A percentile compares a stretch with the other conserved stretches of the same genome.
These are phyloP conservation scores for Nomada flava DNA, from an alignment of 2,888 invertebrate species.

Conservation along the genomic window DNA sequence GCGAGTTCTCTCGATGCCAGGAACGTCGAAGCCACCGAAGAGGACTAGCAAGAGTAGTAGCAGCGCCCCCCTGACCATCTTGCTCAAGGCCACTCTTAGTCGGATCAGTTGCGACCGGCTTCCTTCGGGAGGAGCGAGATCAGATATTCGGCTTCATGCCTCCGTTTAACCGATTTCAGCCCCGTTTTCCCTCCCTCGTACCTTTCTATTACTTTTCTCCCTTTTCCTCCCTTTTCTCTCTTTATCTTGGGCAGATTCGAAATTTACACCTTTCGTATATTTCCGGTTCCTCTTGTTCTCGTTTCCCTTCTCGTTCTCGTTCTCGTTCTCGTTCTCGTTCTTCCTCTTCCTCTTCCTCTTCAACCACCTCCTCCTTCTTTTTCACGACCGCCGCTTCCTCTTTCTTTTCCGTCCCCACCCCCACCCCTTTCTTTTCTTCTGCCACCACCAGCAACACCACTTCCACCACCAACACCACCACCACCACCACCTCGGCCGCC, in stretches of 20 bases:
- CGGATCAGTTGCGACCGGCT: slow-evolving; percentile 61
- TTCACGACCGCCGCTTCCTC: slow-evolving; percentile 14
- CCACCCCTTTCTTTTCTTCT: slow-evolving; percentile 6
- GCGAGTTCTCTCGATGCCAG: slow-evolving; percentile 69
- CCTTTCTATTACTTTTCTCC: not conserved
- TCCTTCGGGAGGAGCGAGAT: slow-evolving; percentile 58
- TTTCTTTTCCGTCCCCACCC: slow-evolving; percentile 13
- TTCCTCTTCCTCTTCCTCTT: not conserved
- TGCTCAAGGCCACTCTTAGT: slow-evolving; percentile 70
- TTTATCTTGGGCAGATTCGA: slow-evolving; percentile 23
- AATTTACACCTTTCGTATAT: slow-evolving; percentile 14
- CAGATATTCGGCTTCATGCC: slow-evolving; percentile 64
- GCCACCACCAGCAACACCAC: slow-evolving; percentile 10
- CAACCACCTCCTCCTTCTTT: not conserved
- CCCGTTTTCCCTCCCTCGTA: slow-evolving; percentile 23
- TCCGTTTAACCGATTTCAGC: slow-evolving; percentile 26
- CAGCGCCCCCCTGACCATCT: slow-evolving; percentile 80
- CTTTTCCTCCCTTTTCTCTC: not conserved
- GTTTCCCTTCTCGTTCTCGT: slow-evolving; percentile 8
- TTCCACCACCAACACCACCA: not conserved
- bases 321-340: not conserved
- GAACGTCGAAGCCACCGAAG: slow-evolving; percentile 79
- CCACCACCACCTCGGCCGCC: slow-evolving; percentile 19
- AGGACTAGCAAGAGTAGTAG: slow-evolving; percentile 77
- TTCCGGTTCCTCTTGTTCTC: slow-evolving; percentile 20